Evolutionary conservation across 2,113 vertebrate genomes (phyloP), one percentile per base, ranked within the genome.

Genomic region (Bagarius yarrelli): DNA sequence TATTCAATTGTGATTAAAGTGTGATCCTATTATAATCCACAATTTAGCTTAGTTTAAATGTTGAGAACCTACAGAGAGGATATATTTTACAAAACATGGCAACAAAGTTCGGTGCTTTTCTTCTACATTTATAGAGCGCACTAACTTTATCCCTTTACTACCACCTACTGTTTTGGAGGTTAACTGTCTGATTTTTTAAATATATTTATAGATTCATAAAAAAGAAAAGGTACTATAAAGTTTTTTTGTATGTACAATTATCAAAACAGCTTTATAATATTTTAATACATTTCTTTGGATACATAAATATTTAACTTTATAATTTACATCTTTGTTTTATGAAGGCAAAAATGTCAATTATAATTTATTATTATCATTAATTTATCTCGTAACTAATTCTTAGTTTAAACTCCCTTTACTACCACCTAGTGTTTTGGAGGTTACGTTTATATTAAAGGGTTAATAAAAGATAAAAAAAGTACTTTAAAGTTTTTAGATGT

Each of bases 351-450:
- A 30, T 16, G 6, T 61, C 60, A 30, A 61, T 59, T 61, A 9
- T 66, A 21, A 19, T 23, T 66, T n/a, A n/a, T n/a, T n/a, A n/a
- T n/a, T n/a, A n/a, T n/a, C n/a, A n/a, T n/a, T n/a, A n/a, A n/a
- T n/a, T n/a, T n/a, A n/a, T n/a, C n/a, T n/a, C n/a, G n/a, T n/a
- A n/a, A n/a, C n/a, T n/a, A n/a, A n/a, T n/a, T n/a, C n/a, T n/a
- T n/a, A n/a, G n/a, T n/a, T n/a, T n/a, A n/a, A n/a, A n/a, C n/a
- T n/a, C 40, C 8, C 67, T 36, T 19, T 76, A 79, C 50, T 73
- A 78, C 81, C 85, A 27, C 47, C 83, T 79, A 56, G 40, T 63
- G 82, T 30, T 1, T 3, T 23, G 79, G 70, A 64, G 59, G 12
- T 52, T 8, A 56, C 36, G n/a, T n/a, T n/a, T n/a, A n/a, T n/a